Evolutionary conservation across 1,140 invertebrate genomes (phyloP).

Genomic region (Thaumetopoea pityocampa): DNA sequence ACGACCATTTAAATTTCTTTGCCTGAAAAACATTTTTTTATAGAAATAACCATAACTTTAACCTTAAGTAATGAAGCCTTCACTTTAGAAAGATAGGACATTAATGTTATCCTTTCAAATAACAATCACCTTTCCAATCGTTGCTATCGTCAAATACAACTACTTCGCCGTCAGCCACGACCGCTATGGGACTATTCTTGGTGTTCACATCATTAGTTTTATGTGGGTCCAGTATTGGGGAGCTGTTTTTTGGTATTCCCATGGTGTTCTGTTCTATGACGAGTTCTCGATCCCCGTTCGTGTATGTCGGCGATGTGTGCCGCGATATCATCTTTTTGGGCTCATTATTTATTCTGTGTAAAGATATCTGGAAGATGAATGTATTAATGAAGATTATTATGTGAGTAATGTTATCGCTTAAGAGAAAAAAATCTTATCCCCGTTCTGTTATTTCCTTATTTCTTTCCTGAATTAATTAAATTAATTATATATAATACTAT

Average conservation of each 20-base stretch:
- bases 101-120: too few species aligned
- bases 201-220: constrained; percentile 58
- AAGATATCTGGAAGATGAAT: constrained; percentile 52
- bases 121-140: constrained; percentile 77
- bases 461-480: too few species aligned
- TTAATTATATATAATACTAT: too few species aligned
- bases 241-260: constrained; percentile 71
- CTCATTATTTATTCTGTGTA: constrained; percentile 65
- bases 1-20: too few species aligned
- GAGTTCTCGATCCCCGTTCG: constrained; percentile 55
- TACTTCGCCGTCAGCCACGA: constrained; percentile 83
- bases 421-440: background rate
- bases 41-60: too few species aligned
- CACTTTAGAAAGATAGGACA: too few species aligned
- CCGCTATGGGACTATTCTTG: constrained; percentile 72
- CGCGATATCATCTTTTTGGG: constrained; percentile 73
- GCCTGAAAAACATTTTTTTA: too few species aligned
- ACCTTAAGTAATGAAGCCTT: too few species aligned
- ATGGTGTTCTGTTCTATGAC: constrained; percentile 46
- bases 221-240: constrained; percentile 73
- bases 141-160: constrained; percentile 90
- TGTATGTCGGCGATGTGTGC: constrained; percentile 75
- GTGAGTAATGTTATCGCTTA: background rate
- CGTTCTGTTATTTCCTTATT: too few species aligned
- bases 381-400: background rate